Evolutionary conservation across 2,113 vertebrate genomes (phyloP), one percentile per base, ranked within the genome.

Genomic region (Rynchops niger): DNA sequence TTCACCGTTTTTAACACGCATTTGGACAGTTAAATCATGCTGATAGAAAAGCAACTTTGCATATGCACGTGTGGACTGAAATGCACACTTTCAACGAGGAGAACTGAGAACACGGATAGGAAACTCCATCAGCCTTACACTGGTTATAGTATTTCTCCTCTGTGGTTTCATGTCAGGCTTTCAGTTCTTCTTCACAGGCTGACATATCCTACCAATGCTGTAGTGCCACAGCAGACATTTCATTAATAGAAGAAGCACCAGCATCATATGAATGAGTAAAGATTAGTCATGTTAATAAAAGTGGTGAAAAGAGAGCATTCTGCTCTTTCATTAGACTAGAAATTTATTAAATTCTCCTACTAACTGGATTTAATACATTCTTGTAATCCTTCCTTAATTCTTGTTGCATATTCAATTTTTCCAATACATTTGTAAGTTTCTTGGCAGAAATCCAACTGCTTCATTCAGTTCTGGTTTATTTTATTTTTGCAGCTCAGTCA

Each of bases 311-410:
- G n/a, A 81, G 21, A 87, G 22, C 70, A 65, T 85, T 91, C 40
- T 9, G 45, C 17, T 40, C 32, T 84, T 82, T 85, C 62, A 69
- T 91, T 95, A 91, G 26, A 42, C 29, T 70, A 70, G 21, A 69
- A 92, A 70, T 69, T 22, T 73, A 94, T 92, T 77, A 69, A 82
- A 91, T 95, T 86, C 87, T 53, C 40, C 49, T 42, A 18, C 36
- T 95, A 94, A 65, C 12, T 69, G 43, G 79, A 87, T 62, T 82
- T 72, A 77, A 73, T 76, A 61, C 0, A 0, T 53, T 43, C 36
- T 62, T 65, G 69, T 58, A 95, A 89, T 72, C 25, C 43, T 78
- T 74, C 47, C 34, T 74, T 90, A 93, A 92, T 84, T 96, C 73
- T 76, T 1, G 2, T 49, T 84, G 34, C 25, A 53, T 95, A 66